Percentiles rank a stretch among this genome's conserved stretches.
phyloP scores from a whole-genome alignment of 2,113 vertebrate species.

The Phalacrocorax pelagicus region DNA sequence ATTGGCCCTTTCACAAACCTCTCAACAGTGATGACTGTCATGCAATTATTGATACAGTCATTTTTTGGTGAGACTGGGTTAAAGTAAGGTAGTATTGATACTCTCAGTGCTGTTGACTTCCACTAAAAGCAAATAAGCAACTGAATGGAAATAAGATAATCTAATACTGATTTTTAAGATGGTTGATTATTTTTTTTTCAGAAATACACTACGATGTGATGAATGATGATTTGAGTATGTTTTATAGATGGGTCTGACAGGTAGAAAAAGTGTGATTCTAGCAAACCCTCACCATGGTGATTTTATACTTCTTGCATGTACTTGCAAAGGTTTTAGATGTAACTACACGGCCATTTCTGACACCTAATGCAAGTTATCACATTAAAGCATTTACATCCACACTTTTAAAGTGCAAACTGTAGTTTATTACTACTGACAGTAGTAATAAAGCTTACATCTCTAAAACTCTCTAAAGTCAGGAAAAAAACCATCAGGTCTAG shows the following conservation, averaged over 20 bases:
- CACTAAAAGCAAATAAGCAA: neutral
- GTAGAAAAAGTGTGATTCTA: neutral
- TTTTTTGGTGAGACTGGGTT: neutral
- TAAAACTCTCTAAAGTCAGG: neutral
- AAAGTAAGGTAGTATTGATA: neutral
- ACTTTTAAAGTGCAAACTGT: neutral
- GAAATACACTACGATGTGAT: neutral
- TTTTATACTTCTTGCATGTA: neutral
- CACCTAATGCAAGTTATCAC: neutral
- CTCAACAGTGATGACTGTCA: neutral
- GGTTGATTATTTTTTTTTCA: neutral
- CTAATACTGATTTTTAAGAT: neutral
- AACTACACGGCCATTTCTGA: neutral
- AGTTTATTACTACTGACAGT: neutral
- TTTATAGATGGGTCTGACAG: neutral
- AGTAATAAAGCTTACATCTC: neutral
- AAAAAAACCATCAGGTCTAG: neutral
- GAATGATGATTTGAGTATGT: neutral
- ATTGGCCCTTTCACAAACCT: neutral
- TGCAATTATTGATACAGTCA: neutral
- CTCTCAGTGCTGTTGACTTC: neutral
- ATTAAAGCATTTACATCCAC: neutral
- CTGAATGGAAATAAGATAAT: neutral
- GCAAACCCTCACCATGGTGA: accelerated
- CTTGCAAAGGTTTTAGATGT: neutral